Conservation (phyloP, 2,888 invertebrate species). For the Falcaria lacertinaria region DNA sequence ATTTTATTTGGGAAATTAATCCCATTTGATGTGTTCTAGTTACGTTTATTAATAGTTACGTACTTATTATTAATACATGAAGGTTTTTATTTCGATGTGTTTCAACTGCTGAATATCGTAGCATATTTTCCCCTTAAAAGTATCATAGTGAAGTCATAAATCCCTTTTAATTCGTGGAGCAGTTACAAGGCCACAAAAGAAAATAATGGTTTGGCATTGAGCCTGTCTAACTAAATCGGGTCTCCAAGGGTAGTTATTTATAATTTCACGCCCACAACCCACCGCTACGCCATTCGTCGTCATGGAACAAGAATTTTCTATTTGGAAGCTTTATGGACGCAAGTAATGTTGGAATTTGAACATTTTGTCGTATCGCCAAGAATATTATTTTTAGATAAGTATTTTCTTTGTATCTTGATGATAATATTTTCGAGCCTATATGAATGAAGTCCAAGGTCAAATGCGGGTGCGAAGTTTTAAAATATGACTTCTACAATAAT, state of each 20-base stretch:
- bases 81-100: constrained; percentile 13
- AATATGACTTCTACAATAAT: too few species aligned
- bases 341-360: constrained; percentile 25
- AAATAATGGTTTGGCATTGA: constrained; percentile 64
- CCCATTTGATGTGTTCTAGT: too few species aligned
- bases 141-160: too few species aligned
- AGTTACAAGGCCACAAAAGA: too few species aligned
- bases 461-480: too few species aligned
- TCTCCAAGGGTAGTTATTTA: constrained; percentile 64
- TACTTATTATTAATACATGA: background rate
- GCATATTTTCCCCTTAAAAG: too few species aligned
- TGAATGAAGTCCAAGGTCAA: background rate
- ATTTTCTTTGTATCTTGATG: background rate
- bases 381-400: constrained; percentile 10
- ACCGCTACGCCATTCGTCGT: constrained; percentile 39
- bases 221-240: constrained; percentile 52
- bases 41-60: too few species aligned
- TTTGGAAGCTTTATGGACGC: constrained; percentile 45
- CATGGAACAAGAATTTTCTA: constrained; percentile 58
- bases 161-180: too few species aligned
- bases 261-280: constrained; percentile 59
- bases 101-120: too few species aligned
- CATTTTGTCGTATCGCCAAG: constrained; percentile 32
- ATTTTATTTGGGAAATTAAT: too few species aligned
- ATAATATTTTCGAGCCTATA: background rate